These are phyloP conservation scores for Amblyopsis rosae DNA, from an alignment of 2,113 vertebrate genomes.

Conservation along the genomic window DNA sequence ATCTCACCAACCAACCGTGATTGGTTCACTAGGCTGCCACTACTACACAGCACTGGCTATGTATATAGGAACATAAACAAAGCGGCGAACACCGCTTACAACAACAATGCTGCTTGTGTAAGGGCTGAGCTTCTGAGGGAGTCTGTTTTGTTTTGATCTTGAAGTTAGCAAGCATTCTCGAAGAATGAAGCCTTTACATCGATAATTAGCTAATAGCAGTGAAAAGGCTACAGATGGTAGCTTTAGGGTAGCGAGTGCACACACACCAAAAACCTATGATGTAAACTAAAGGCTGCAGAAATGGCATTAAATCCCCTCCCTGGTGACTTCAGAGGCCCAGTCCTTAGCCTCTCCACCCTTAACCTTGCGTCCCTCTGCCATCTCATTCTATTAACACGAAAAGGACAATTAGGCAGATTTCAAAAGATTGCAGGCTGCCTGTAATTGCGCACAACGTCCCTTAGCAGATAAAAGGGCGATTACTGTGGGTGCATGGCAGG, in stretches of 20 bases:
- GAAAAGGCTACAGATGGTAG: neutral
- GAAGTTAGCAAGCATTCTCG: no score
- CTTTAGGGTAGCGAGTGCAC: slow-evolving; percentile 52
- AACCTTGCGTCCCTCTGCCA: slow-evolving; percentile 48
- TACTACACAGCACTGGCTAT: no score
- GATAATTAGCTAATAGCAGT: no score
- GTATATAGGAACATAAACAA: no score
- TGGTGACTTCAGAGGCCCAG: slow-evolving; percentile 55
- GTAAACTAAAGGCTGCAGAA: slow-evolving; percentile 48
- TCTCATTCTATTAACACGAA: slow-evolving; percentile 72
- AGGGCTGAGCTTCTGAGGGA: no score
- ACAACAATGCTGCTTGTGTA: no score
- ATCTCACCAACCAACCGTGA: no score
- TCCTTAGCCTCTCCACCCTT: slow-evolving; percentile 65
- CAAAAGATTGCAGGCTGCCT: slow-evolving; percentile 69
- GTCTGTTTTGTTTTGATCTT: no score
- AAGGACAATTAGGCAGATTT: slow-evolving; percentile 80
- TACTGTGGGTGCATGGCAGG: slow-evolving; percentile 49
- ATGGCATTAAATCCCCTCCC: slow-evolving; percentile 33
- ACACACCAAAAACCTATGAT: slow-evolving; percentile 12
- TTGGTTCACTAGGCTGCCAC: no score
- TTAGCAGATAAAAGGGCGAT: slow-evolving; percentile 51
- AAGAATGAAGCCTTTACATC: no score
- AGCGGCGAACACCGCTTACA: no score
- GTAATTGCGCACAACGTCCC: slow-evolving; percentile 74